phyloP scores from a whole-genome alignment of 2,113 vertebrate genomes.

The Poecilia latipinna region DNA sequence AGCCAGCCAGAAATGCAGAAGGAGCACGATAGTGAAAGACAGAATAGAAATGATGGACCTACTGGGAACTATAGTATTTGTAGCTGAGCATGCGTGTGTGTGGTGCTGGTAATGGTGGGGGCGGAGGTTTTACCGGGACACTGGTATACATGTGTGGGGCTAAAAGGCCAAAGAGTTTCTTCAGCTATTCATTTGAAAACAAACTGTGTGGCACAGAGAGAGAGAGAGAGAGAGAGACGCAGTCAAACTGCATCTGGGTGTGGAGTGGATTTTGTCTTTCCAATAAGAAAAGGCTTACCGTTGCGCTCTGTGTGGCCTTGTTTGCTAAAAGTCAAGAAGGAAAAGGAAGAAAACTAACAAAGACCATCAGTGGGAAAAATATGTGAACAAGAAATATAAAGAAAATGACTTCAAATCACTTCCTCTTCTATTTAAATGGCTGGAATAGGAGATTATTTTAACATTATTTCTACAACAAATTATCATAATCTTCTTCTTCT shows the following conservation, averaged over 20 bases:
- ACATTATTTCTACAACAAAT: neutral
- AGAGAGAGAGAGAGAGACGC: constrained; percentile 29
- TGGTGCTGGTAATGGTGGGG: too few relatives aligned
- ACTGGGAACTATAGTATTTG: constrained; percentile 63
- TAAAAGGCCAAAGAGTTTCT: constrained; percentile 67
- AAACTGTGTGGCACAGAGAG: constrained; percentile 50
- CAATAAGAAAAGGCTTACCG: constrained; percentile 21
- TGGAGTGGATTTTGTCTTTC: constrained; percentile 61
- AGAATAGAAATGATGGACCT: constrained; percentile 66
- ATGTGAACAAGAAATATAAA: constrained; percentile 9
- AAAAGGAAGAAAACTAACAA: constrained; percentile 28
- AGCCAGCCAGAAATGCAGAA: constrained; percentile 59
- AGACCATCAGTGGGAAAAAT: constrained; percentile 46
- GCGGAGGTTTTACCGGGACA: constrained; percentile 24
- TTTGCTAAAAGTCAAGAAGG: constrained; percentile 55
- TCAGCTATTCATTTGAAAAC: constrained; percentile 71
- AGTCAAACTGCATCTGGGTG: constrained; percentile 58
- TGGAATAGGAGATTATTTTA: neutral
- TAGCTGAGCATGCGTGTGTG: constrained; percentile 3
- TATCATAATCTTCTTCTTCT: neutral
- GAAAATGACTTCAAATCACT: constrained; percentile 38
- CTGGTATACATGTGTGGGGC: constrained; percentile 40
- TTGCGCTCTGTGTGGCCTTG: constrained; percentile 72
- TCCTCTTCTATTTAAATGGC: constrained; percentile 14
- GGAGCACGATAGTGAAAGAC: constrained; percentile 59